Evolutionary conservation across 2,888 invertebrate genomes (phyloP).

Genomic region (Campoletis raptor): DNA sequence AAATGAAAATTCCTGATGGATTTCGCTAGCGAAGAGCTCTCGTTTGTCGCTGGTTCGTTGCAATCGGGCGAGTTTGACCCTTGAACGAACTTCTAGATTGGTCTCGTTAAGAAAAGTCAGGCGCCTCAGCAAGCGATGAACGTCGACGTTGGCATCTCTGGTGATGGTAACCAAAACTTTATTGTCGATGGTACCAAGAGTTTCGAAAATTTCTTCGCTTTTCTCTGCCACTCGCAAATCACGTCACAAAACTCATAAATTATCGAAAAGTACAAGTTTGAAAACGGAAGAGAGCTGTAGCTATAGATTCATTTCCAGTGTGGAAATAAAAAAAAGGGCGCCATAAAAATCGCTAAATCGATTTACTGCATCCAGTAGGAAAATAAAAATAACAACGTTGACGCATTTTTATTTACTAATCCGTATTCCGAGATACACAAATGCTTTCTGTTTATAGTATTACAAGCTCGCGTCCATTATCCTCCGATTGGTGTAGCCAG

Average conservation of each 20-base stretch:
- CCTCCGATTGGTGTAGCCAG: slow-evolving; percentile 58
- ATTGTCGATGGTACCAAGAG: slow-evolving; percentile 13
- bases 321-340: background rate
- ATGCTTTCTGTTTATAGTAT: slow-evolving; percentile 5
- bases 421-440: background rate
- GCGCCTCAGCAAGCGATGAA: slow-evolving; percentile 64
- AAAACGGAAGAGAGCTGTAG: background rate
- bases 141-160: slow-evolving; percentile 43
- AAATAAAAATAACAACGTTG: background rate
- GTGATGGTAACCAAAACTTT: slow-evolving; percentile 13
- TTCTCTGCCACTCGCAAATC: slow-evolving; percentile 2
- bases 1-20: background rate
- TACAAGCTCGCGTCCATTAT: slow-evolving; percentile 25
- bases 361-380: background rate
- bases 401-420: background rate
- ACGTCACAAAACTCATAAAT: slow-evolving; percentile 9
- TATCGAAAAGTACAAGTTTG: slow-evolving; percentile 3
- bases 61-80: slow-evolving; percentile 75
- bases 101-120: slow-evolving; percentile 78
- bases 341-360: background rate
- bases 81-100: slow-evolving; percentile 77
- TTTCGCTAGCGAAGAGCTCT: background rate
- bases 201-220: slow-evolving; percentile 13
- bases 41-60: slow-evolving; percentile 42
- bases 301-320: background rate